Percentiles rank a stretch among this genome's conserved stretches.
Conservation (phyloP, 2,113 vertebrate species). For the Genyomyrus donnyi region DNA sequence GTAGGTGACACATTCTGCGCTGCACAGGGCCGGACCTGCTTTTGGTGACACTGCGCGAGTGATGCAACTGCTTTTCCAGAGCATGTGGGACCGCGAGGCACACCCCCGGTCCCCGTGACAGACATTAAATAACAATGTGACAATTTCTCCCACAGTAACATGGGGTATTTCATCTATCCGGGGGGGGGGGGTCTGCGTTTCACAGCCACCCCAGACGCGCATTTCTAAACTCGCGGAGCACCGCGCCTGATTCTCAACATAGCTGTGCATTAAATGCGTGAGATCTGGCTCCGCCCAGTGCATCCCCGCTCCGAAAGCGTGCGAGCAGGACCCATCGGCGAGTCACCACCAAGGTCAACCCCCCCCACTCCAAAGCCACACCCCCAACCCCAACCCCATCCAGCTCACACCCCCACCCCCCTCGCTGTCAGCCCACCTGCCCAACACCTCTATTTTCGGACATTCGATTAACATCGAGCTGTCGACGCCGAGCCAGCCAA, state of each 20-base stretch:
- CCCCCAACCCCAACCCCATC: neutral
- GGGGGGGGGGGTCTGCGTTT: neutral
- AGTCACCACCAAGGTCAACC: neutral
- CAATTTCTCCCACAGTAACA: neutral
- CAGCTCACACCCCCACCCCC: constrained; percentile 20
- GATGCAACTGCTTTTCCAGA: neutral
- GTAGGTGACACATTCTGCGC: neutral
- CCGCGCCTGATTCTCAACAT: neutral
- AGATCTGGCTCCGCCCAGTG: neutral
- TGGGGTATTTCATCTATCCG: neutral
- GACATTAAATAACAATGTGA: neutral
- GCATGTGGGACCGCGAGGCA: neutral
- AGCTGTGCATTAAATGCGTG: neutral
- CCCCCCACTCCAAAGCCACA: neutral
- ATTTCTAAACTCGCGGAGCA: neutral
- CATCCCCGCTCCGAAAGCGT: neutral
- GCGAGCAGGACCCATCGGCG: neutral
- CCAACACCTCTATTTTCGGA: constrained; percentile 46
- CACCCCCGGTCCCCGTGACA: neutral
- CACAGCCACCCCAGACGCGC: neutral
- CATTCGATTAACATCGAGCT: constrained; percentile 43
- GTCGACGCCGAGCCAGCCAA: constrained; percentile 39
- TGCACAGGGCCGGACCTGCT: neutral
- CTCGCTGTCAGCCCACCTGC: constrained; percentile 28
- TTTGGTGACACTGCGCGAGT: neutral